Percentiles rank a stretch among this genome's conserved stretches.
phyloP scores from a whole-genome alignment of 2,797 vertebrate species.

The Pangasius macronema region DNA sequence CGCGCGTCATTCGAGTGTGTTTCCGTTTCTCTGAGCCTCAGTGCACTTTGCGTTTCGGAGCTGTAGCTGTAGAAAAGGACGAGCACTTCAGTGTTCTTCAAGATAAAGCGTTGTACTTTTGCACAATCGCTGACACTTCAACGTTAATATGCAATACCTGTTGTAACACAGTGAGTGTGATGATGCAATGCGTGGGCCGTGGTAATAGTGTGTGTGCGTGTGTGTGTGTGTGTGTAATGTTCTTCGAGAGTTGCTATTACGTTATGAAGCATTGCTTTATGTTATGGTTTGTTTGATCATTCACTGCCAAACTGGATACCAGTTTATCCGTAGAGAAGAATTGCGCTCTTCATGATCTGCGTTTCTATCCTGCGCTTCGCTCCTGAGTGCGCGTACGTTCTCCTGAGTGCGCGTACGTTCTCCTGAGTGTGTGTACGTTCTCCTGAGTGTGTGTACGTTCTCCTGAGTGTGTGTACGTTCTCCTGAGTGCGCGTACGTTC shows the following conservation, averaged over 20 bases:
- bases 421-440: no score
- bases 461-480: no score
- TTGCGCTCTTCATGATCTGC: no score
- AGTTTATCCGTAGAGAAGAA: neutral
- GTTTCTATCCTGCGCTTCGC: no score
- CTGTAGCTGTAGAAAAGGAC: neutral
- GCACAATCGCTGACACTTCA: neutral
- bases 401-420: no score
- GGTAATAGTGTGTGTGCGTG: neutral
- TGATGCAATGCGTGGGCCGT: neutral
- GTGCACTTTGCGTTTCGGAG: neutral
- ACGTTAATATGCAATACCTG: neutral
- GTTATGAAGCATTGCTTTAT: neutral
- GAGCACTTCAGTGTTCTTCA: neutral
- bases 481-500: no score
- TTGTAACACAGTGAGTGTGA: neutral
- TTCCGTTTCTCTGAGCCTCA: no score
- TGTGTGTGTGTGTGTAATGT: neutral
- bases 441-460: no score
- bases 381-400: no score
- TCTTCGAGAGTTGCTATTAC: neutral
- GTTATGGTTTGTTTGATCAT: neutral
- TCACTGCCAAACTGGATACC: neutral
- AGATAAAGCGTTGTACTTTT: neutral
- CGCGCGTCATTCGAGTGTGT: neutral